Percentiles rank a stretch among this genome's conserved stretches.
These are phyloP conservation scores for Parauchenoglanis punctatus DNA, from an alignment of 2,797 vertebrate species.

Conservation along the genomic window DNA sequence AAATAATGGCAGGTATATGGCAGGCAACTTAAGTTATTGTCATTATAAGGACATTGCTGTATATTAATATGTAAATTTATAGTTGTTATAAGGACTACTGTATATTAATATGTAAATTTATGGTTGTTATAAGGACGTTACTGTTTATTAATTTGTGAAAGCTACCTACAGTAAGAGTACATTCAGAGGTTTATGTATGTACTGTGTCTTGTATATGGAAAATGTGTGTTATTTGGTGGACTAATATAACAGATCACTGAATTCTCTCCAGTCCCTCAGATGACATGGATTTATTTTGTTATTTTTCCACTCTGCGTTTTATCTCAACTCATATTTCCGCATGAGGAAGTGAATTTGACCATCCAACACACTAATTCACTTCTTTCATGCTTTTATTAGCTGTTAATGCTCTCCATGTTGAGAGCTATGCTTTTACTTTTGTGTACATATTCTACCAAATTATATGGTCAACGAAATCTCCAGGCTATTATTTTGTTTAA, in stretches of 20 bases:
- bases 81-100: neutral
- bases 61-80: neutral
- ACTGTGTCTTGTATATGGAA: neutral
- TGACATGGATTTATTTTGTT: constrained; percentile 64
- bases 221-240: neutral
- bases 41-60: neutral
- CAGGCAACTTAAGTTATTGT: neutral
- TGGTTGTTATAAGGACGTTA: neutral
- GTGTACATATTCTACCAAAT: constrained; percentile 64
- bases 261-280: constrained; percentile 53
- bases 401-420: constrained; percentile 72
- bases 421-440: constrained; percentile 62
- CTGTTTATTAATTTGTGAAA: no score
- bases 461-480: constrained; percentile 58
- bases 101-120: neutral
- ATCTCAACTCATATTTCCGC: constrained; percentile 62
- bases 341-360: constrained; percentile 62
- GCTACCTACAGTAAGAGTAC: neutral
- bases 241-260: neutral
- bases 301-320: constrained; percentile 59
- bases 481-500: constrained; percentile 39
- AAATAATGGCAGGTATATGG: neutral
- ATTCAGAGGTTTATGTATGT: neutral
- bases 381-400: constrained; percentile 76
- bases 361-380: constrained; percentile 66